phyloP scores from a whole-genome alignment of 2,888 invertebrate species.

The Biston stratarius region DNA sequence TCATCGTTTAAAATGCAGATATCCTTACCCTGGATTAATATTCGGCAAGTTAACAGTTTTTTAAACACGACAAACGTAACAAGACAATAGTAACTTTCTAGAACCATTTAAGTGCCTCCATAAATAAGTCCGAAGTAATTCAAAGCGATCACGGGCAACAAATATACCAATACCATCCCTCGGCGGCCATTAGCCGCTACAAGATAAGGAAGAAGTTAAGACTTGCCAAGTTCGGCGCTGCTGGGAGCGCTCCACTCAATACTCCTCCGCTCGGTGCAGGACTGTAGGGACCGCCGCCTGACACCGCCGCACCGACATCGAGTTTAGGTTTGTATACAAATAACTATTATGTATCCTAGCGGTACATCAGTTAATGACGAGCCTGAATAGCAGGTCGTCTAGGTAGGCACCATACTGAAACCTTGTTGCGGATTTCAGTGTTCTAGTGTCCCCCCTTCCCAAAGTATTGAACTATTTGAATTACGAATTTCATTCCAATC shows the following conservation, averaged over 20 bases:
- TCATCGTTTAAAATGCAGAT: no score
- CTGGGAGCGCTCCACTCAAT: constrained; percentile 11
- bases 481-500: no score
- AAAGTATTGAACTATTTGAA: no score
- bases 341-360: no score
- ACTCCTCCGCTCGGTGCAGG: not conserved
- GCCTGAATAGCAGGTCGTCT: no score
- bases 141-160: constrained; percentile 34
- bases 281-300: not conserved
- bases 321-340: not conserved
- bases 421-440: no score
- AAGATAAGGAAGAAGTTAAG: constrained; percentile 51
- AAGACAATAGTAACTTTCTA: not conserved
- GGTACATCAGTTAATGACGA: no score
- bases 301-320: not conserved
- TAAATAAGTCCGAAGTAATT: constrained; percentile 12
- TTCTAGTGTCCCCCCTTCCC: no score
- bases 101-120: not conserved
- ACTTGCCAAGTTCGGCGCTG: constrained; percentile 26
- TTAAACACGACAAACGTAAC: not conserved
- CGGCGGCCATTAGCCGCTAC: constrained; percentile 72
- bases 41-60: not conserved
- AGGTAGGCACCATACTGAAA: no score
- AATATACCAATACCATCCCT: constrained; percentile 52
- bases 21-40: no score